These are phyloP conservation scores for Mamestra configurata DNA, from an alignment of 1,140 invertebrate genomes.

Conservation along the genomic window DNA sequence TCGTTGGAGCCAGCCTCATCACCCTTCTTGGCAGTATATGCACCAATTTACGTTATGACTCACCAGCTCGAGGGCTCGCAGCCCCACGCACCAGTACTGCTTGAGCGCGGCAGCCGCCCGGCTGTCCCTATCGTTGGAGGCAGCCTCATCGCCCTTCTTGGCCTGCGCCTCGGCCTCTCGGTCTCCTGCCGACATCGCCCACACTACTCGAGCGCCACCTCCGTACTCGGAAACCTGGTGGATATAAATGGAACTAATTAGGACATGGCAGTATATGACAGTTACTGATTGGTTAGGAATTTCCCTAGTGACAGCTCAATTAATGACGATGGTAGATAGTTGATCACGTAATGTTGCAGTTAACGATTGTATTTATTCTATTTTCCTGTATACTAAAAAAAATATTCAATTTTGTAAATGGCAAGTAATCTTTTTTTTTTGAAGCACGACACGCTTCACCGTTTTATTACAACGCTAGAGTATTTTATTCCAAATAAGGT, in stretches of 20 bases:
- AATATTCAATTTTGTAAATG: too few species aligned
- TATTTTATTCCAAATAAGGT: neutral
- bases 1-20: constrained; percentile 72
- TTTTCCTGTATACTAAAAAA: too few species aligned
- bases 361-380: too few species aligned
- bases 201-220: constrained; percentile 78
- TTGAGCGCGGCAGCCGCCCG: constrained; percentile 77
- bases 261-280: neutral
- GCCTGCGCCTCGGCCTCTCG: constrained; percentile 80
- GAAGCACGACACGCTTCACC: too few species aligned
- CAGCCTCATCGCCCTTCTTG: constrained; percentile 80
- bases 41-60: too few species aligned
- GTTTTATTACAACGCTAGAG: too few species aligned
- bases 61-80: constrained; percentile 77
- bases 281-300: neutral
- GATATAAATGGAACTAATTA: neutral
- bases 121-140: constrained; percentile 69
- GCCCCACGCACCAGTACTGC: constrained; percentile 78
- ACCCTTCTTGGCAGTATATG: constrained; percentile 69
- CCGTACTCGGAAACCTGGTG: constrained; percentile 80
- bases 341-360: too few species aligned
- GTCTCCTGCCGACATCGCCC: constrained; percentile 84
- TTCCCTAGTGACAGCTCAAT: neutral
- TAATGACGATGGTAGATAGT: neutral
- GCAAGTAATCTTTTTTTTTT: too few species aligned